Evolutionary conservation across 2,888 invertebrate species (phyloP).

Genomic region (Cabera pusaria): DNA sequence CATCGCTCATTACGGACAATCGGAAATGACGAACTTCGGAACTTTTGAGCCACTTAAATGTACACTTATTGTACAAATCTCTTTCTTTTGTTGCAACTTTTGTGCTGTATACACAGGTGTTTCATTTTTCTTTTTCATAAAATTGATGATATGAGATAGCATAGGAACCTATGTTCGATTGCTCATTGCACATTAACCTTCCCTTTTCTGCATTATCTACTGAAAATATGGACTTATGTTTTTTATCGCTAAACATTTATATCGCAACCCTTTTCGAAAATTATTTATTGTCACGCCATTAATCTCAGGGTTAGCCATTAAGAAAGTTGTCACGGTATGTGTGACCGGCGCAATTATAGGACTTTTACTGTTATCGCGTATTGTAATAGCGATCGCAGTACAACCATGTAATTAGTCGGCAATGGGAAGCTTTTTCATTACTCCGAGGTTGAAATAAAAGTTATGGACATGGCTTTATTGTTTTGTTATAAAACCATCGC

Average conservation of each 20-base stretch:
- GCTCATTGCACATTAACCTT: too few relatives aligned
- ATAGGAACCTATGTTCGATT: too few relatives aligned
- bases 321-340: slow-evolving; percentile 64
- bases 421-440: slow-evolving; percentile 55
- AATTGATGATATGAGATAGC: too few relatives aligned
- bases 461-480: slow-evolving; percentile 7
- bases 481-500: slow-evolving; percentile 28
- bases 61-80: too few relatives aligned
- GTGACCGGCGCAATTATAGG: slow-evolving; percentile 61
- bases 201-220: too few relatives aligned
- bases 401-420: slow-evolving; percentile 71
- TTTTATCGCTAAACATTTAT: slow-evolving; percentile 20
- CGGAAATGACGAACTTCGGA: slow-evolving; percentile 74
- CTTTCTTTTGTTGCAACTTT: too few relatives aligned
- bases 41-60: slow-evolving; percentile 72
- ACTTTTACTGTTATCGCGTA: slow-evolving; percentile 79
- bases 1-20: slow-evolving; percentile 78
- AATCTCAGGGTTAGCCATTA: slow-evolving; percentile 58
- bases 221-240: too few relatives aligned
- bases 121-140: slow-evolving; percentile 15
- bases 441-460: slow-evolving; percentile 26
- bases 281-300: slow-evolving; percentile 53
- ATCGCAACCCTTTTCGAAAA: slow-evolving; percentile 37
- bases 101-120: slow-evolving; percentile 68
- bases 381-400: slow-evolving; percentile 60